Percentiles rank a stretch among this genome's conserved stretches.
Evolutionary conservation across 2,797 vertebrate genomes (phyloP).

Genomic region (Dryobates pubescens): DNA sequence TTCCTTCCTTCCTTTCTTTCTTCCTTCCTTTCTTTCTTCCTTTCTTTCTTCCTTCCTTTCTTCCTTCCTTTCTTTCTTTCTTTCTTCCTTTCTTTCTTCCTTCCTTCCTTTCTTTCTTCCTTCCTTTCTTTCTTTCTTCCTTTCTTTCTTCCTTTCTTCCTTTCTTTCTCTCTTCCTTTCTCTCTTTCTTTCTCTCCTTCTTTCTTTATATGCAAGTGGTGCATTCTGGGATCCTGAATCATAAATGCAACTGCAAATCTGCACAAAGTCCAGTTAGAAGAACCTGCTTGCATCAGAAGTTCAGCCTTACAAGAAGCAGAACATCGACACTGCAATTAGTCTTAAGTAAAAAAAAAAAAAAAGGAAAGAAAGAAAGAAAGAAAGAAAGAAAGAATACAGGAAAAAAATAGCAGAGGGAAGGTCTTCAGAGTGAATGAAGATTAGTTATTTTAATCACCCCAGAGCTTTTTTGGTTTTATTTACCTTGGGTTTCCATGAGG

Average conservation of each 20-base stretch:
- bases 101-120: too few relatives aligned
- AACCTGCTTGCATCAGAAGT: background rate
- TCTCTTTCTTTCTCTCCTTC: too few relatives aligned
- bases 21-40: too few relatives aligned
- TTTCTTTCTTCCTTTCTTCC: too few relatives aligned
- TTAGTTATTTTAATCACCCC: background rate
- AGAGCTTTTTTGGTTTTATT: background rate
- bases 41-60: too few relatives aligned
- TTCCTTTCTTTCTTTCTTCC: too few relatives aligned
- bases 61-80: too few relatives aligned
- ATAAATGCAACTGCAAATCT: background rate
- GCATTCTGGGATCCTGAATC: background rate
- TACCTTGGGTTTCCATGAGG: background rate
- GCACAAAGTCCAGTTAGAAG: background rate
- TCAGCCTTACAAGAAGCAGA: background rate
- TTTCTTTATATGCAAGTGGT: background rate
- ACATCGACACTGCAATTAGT: background rate
- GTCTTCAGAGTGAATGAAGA: background rate
- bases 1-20: too few relatives aligned
- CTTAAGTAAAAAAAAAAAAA: background rate
- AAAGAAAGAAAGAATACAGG: too few relatives aligned
- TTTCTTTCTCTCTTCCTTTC: too few relatives aligned
- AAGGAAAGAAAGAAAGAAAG: too few relatives aligned
- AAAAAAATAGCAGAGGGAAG: background rate
- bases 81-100: too few relatives aligned